phyloP scores from a whole-genome alignment of 1,140 invertebrate species.

The Mesaphorura yosii region DNA sequence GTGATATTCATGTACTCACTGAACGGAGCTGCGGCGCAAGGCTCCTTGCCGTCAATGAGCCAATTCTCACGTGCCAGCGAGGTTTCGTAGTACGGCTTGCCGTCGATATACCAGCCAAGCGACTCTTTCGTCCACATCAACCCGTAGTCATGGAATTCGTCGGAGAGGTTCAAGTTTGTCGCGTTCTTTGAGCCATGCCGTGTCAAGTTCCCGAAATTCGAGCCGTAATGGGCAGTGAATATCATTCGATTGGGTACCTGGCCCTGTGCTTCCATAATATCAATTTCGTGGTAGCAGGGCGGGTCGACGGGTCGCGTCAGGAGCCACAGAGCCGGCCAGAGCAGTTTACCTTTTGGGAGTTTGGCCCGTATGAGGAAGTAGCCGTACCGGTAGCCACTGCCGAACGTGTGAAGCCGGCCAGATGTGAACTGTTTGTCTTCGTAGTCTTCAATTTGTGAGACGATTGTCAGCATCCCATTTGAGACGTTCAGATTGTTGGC shows the following conservation, averaged over 20 bases:
- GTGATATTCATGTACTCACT: conserved; percentile 5
- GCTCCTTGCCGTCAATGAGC: background rate
- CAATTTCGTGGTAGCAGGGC: conserved; percentile 5
- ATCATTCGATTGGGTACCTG: background rate
- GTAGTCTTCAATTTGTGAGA: conserved; percentile 1
- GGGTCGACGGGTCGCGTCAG: background rate
- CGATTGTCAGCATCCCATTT: conserved; percentile 16
- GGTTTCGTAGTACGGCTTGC: background rate
- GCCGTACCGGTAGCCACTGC: conserved; percentile 10
- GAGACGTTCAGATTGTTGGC: conserved; percentile 18
- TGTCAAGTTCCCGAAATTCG: background rate
- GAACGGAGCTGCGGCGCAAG: background rate
- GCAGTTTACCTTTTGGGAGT: conserved; percentile 8
- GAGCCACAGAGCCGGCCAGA: conserved; percentile 15
- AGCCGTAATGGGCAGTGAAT: conserved; percentile 7
- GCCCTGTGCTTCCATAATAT: conserved; percentile 2
- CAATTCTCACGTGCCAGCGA: background rate
- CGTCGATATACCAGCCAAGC: conserved; percentile 6
- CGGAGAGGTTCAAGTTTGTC: background rate
- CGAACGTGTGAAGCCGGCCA: conserved; percentile 10
- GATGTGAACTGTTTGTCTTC: conserved; percentile 26
- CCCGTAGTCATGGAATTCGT: conserved; percentile 3
- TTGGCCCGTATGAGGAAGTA: conserved; percentile 18
- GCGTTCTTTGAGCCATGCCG: background rate
- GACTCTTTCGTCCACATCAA: background rate